These are phyloP conservation scores for Euthynnus affinis DNA, from an alignment of 2,797 vertebrate species.

Conservation along the genomic window DNA sequence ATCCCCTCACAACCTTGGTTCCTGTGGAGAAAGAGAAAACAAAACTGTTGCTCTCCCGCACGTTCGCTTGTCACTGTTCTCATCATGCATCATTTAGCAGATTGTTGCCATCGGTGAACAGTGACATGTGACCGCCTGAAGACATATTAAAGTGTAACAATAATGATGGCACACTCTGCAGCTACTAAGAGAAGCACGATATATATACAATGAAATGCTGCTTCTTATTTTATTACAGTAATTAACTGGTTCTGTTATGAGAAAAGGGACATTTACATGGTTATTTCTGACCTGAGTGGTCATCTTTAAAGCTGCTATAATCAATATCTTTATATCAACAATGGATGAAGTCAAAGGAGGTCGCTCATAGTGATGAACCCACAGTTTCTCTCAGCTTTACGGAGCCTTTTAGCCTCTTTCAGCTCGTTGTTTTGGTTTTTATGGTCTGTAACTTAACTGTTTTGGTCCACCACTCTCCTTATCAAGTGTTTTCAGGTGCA, in stretches of 20 bases:
- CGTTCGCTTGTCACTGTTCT: slow-evolving; percentile 48
- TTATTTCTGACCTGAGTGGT: neutral
- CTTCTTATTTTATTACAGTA: neutral
- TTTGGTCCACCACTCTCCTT: too few species aligned
- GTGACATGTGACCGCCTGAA: slow-evolving; percentile 70
- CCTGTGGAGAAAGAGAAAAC: slow-evolving; percentile 24
- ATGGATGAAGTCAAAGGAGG: too few species aligned
- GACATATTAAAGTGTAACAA: slow-evolving; percentile 78
- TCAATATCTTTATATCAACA: neutral
- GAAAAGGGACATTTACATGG: neutral
- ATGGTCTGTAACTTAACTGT: too few species aligned
- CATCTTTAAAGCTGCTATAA: neutral
- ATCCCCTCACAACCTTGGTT: slow-evolving; percentile 11
- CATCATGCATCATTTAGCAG: slow-evolving; percentile 73
- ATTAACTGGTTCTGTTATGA: neutral
- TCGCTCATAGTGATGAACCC: too few species aligned
- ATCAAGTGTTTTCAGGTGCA: too few species aligned
- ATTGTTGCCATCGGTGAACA: slow-evolving; percentile 32
- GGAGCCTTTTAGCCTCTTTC: too few species aligned
- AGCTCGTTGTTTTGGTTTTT: too few species aligned
- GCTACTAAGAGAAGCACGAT: slow-evolving; percentile 1
- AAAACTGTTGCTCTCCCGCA: slow-evolving; percentile 29
- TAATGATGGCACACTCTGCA: slow-evolving; percentile 5
- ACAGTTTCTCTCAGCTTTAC: too few species aligned
- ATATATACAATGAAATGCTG: neutral